Conservation (phyloP, 2,888 invertebrate genomes). For the Perithous albicinctus region DNA sequence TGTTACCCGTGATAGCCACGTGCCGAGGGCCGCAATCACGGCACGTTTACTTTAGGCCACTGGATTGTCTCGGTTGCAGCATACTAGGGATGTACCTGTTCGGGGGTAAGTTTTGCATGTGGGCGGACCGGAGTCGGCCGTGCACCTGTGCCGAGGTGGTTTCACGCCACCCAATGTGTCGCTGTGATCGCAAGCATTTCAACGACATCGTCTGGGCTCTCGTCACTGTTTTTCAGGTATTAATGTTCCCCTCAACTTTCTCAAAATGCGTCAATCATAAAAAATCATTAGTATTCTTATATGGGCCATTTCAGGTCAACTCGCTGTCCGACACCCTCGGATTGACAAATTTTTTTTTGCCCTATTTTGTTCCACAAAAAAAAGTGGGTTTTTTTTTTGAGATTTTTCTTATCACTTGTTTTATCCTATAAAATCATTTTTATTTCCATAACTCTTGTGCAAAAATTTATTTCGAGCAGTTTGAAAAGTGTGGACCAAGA, state of each 20-base stretch:
- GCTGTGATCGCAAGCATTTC: slow-evolving; percentile 99
- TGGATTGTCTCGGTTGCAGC: slow-evolving; percentile 89
- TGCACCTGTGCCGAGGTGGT: slow-evolving; percentile 97
- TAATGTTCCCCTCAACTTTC: slow-evolving; percentile 61
- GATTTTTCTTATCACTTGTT: no score
- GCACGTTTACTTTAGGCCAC: slow-evolving; percentile 81
- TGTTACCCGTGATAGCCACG: slow-evolving; percentile 18
- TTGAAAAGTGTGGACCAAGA: no score
- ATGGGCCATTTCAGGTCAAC: no score
- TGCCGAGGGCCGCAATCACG: slow-evolving; percentile 51
- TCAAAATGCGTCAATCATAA: slow-evolving; percentile 6
- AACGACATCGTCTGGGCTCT: slow-evolving; percentile 99
- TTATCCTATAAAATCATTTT: no score
- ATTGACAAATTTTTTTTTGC: no score
- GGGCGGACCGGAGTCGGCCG: slow-evolving; percentile 93
- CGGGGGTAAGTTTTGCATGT: slow-evolving; percentile 99
- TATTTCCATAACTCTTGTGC: no score
- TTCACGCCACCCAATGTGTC: slow-evolving; percentile 95
- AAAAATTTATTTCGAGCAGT: no score
- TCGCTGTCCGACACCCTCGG: no score
- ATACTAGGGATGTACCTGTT: slow-evolving; percentile 99
- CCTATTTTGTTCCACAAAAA: no score
- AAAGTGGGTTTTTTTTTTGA: no score
- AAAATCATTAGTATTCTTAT: slow-evolving; percentile 28
- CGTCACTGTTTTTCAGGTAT: slow-evolving; percentile 98